Evolutionary conservation across 1,140 invertebrate species (phyloP), one percentile per base, ranked within the genome.

Genomic region (Tribolium castaneum): DNA sequence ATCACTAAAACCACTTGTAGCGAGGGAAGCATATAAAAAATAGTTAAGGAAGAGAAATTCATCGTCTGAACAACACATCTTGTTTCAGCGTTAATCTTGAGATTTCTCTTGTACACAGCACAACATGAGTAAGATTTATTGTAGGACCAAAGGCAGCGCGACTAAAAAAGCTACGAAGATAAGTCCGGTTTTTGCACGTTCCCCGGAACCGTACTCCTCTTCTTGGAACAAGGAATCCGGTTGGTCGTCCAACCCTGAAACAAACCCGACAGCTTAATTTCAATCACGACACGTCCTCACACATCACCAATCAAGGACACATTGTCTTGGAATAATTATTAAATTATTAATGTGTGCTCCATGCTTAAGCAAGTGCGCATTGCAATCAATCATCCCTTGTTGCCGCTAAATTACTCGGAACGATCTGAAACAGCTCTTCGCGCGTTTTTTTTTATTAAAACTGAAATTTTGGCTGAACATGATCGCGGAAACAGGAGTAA

Each of bases 211-310:
- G 79, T 78, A 80, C 77, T 81, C 82, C 39, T 83, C 80, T 54
- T 82, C 80, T 74, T 81, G 82, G 62, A 75, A 80, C 56, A 83
- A 71, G 45, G 82, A 83, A 70, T 83, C 80, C 16, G 82, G 78
- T 59, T 81, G 82, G 72, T 83, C 80, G 39, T 81, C 80, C 56
- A 56, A 66, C 10, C 51, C 72, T 75, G 72, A 35, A 75, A 75
- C 72, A 75, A 75, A 35, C n/a, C 50, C 19, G 49, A 54, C 45
- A 74, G 9, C 45, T 74, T 74, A 74, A 52, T 75, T 75, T 75
- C 49, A 73, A 73, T 73, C 50, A 34, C 22, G 12, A 66, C 59
- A 66, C 30, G 30, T 35, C 34, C n/a, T 4, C 19, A 59, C 54
- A 14, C 52, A 9, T 9, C 52, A 25, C 12, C 51, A 52, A 52